Conservation (phyloP, 2,113 vertebrate species). For the Ploceus nigricollis region DNA sequence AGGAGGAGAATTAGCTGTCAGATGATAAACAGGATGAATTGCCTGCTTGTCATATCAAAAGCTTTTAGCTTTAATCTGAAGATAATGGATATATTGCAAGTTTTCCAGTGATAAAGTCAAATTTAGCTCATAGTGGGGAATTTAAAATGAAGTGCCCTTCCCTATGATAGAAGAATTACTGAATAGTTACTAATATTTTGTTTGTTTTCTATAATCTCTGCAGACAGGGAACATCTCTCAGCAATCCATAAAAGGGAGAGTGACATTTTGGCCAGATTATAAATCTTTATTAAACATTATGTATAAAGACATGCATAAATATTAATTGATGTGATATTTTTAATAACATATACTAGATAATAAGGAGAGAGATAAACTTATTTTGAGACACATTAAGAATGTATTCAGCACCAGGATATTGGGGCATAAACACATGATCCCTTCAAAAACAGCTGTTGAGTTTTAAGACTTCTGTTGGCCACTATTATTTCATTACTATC, state of each 20-base stretch:
- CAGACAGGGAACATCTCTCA: neutral
- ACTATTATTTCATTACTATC: neutral
- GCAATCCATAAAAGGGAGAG: neutral
- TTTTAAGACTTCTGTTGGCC: neutral
- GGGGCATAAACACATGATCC: neutral
- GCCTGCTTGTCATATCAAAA: slow-evolving; percentile 64
- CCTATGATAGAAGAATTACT: neutral
- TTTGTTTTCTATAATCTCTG: neutral
- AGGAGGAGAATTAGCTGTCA: slow-evolving; percentile 62
- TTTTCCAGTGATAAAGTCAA: slow-evolving; percentile 22
- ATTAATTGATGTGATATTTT: neutral
- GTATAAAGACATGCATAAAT: neutral
- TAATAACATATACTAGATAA: neutral
- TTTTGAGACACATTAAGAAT: neutral
- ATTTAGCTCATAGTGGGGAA: neutral
- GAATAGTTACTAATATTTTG: neutral
- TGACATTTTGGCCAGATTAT: neutral
- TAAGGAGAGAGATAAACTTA: neutral
- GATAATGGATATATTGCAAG: slow-evolving; percentile 44
- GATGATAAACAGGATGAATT: slow-evolving; percentile 59
- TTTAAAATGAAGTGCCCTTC: neutral
- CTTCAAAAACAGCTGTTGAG: neutral
- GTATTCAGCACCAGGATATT: neutral
- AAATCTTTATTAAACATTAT: neutral
- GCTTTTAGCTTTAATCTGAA: slow-evolving; percentile 65